phyloP scores from a whole-genome alignment of 2,888 invertebrate species.

The Aleiodes testaceus region DNA sequence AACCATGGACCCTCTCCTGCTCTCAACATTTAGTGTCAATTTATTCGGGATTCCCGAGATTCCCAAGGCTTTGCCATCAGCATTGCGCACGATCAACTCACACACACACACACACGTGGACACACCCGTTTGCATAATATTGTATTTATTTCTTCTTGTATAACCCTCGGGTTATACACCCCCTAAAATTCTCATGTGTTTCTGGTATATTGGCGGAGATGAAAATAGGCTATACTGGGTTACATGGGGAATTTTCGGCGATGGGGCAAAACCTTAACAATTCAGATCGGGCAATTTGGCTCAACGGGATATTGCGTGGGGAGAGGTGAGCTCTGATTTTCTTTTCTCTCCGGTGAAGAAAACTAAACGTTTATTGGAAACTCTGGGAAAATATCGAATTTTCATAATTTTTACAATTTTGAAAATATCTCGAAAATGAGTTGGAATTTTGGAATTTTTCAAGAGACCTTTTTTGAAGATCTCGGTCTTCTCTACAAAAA shows the following conservation, averaged over 20 bases:
- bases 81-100: conserved; percentile 63
- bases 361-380: not conserved
- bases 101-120: no score
- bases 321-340: conserved; percentile 21
- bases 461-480: no score
- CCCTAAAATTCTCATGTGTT: conserved; percentile 28
- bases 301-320: conserved; percentile 62
- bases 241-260: conserved; percentile 43
- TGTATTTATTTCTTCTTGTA: conserved; percentile 73
- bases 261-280: conserved; percentile 51
- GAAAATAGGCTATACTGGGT: conserved; percentile 47
- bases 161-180: conserved; percentile 55
- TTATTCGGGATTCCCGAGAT: conserved; percentile 74
- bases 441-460: no score
- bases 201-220: conserved; percentile 30
- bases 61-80: conserved; percentile 69
- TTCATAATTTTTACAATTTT: no score
- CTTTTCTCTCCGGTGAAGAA: not conserved
- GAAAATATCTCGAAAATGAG: no score
- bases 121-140: conserved; percentile 72
- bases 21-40: conserved; percentile 72
- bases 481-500: no score
- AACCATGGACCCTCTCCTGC: conserved; percentile 48
- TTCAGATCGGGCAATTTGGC: conserved; percentile 66
- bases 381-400: conserved; percentile 1